A percentile compares a stretch with the other conserved stretches of the same genome.
Evolutionary conservation across 2,888 invertebrate genomes (phyloP).

Genomic region (Liodrosophila aerea): DNA sequence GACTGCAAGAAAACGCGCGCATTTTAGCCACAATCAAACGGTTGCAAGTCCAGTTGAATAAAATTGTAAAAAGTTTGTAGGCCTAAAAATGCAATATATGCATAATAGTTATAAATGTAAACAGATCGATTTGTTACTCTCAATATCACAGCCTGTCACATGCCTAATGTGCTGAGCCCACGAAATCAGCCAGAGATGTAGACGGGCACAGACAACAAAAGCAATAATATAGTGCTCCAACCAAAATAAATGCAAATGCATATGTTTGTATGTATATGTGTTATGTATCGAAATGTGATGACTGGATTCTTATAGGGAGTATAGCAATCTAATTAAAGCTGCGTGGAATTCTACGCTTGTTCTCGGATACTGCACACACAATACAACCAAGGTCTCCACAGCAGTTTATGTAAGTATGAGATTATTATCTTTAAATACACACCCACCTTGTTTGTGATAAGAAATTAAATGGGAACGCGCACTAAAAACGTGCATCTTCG

Average conservation of each 20-base stretch:
- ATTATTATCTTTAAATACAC: conserved; percentile 37
- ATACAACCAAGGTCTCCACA: conserved; percentile 40
- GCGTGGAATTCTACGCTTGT: conserved; percentile 11
- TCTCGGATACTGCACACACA: conserved; percentile 26
- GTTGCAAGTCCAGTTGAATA: background rate
- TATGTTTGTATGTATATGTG: conserved; percentile 19
- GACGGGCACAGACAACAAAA: conserved; percentile 56
- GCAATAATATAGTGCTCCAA: conserved; percentile 69
- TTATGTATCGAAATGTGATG: conserved; percentile 43
- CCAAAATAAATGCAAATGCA: conserved; percentile 67
- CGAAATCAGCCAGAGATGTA: conserved; percentile 41
- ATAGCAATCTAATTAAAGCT: too few relatives aligned
- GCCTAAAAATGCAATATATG: conserved; percentile 46
- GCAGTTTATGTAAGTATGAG: conserved; percentile 64
- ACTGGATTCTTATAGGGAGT: conserved; percentile 52
- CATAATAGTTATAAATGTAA: conserved; percentile 49
- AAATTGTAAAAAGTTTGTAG: conserved; percentile 16
- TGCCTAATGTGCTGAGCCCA: background rate
- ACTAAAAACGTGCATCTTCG: conserved; percentile 47
- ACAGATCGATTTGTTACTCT: conserved; percentile 3
- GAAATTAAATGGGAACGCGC: conserved; percentile 27
- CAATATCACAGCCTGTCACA: background rate
- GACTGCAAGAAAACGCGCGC: conserved; percentile 4
- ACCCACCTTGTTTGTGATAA: conserved; percentile 45
- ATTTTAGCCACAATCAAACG: background rate